Conservation (phyloP, 2,797 vertebrate genomes). For the Vespertilio murinus region DNA sequence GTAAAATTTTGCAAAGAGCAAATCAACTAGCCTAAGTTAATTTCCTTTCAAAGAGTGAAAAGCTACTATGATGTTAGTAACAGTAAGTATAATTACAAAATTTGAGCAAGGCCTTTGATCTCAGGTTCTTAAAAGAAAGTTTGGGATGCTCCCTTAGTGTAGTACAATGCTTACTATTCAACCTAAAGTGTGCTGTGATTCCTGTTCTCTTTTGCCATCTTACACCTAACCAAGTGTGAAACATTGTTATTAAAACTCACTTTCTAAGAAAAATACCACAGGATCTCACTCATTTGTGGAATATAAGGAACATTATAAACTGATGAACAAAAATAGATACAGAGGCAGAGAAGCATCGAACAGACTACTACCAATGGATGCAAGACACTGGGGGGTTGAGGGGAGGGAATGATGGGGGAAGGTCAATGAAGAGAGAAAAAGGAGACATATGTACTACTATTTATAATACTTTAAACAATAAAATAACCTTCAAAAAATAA, state of each 20-base stretch:
- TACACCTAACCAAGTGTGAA: not conserved
- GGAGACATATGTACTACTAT: no score
- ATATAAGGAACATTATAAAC: no score
- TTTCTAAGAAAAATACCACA: not conserved
- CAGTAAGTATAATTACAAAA: not conserved
- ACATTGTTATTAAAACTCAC: not conserved
- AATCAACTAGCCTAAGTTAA: not conserved
- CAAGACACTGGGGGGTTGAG: no score
- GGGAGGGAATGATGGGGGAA: no score
- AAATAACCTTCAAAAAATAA: no score
- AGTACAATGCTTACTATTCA: not conserved
- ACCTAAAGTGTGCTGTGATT: not conserved
- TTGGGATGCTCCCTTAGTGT: not conserved
- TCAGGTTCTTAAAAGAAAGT: conserved; percentile 15
- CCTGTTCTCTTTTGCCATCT: not conserved
- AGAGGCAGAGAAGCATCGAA: no score
- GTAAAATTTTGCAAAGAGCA: not conserved
- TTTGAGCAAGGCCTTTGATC: conserved; percentile 18
- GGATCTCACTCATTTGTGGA: no score
- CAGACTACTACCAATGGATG: no score
- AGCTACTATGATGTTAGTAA: not conserved
- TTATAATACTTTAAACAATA: no score
- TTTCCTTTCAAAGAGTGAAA: conserved; percentile 32
- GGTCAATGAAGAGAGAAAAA: no score
- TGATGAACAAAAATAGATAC: no score